Evolutionary conservation across 2,113 vertebrate species (phyloP), one percentile per base, ranked within the genome.

Genomic region (Ovis canadensis): DNA sequence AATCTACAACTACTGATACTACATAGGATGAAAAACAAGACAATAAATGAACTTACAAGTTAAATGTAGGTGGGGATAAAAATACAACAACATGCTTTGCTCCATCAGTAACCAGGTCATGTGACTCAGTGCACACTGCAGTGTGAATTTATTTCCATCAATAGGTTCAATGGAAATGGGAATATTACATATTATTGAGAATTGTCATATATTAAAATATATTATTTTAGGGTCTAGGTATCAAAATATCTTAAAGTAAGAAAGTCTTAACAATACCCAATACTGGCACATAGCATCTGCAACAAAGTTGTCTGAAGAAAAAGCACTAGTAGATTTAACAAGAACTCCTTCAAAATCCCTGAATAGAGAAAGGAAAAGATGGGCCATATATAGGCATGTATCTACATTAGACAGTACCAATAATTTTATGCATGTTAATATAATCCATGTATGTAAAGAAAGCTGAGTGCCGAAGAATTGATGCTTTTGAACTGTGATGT

Each of bases 221-320:
- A 80, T 98, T 91, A 94, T 94, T 55, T 81, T 94, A 97, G 33
- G 48, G 71, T 50, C 67, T 62, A 67, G 11, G 19, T 77, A 64
- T 88, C 55, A 90, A 85, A 96, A 92, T 43, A 94, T 62, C 33
- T 64, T 89, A 90, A 94, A 29, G 29, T 23, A 15, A 90, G 29
- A 67, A 57, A 85, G 15, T 62, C 43, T 64, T 88, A 74, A n/a
- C 29, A 84, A 74, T 36, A 45, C 48, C 31, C 45, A 77, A n/a
- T 36, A 81, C 43, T 83, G 43, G 71, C 52, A 89, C 8, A 86
- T 31, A 27, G 16, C 2, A 2, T 54, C 45, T 45, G 19, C 33
- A 93, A 74, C 91, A 78, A 74, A 3, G 29, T 21, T 14, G 13
- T 52, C 23, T 93, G 48, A 74, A 89, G 43, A 67, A 96, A 95